phyloP scores from a whole-genome alignment of 2,797 vertebrate species.

The Echiichthys vipera region DNA sequence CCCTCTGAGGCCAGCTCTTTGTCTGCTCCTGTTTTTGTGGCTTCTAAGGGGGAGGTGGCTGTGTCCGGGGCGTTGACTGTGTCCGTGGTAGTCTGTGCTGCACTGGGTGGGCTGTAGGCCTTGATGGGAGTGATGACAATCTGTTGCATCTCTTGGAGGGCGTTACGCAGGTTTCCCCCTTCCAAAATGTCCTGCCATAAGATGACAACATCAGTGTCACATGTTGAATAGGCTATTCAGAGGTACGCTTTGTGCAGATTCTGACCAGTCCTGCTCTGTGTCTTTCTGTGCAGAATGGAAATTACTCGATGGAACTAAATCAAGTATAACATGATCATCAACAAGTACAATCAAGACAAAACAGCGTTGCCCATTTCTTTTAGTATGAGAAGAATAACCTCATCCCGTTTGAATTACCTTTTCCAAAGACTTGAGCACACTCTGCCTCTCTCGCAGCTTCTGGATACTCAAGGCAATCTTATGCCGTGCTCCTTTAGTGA shows the following conservation, averaged over 20 bases:
- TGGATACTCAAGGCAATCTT: slow-evolving; percentile 98
- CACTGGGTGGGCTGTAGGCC: slow-evolving; percentile 84
- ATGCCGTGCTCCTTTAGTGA: slow-evolving; percentile 96
- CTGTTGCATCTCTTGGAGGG: slow-evolving; percentile 94
- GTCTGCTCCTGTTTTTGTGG: slow-evolving; percentile 80
- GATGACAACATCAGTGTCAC: neutral
- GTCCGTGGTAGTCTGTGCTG: slow-evolving; percentile 73
- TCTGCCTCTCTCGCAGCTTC: slow-evolving; percentile 93
- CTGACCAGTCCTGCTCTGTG: neutral
- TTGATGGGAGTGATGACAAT: slow-evolving; percentile 96
- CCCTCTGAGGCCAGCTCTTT: slow-evolving; percentile 85
- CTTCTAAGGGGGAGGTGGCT: slow-evolving; percentile 69
- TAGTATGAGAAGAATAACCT: neutral
- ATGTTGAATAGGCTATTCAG: neutral
- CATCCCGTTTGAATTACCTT: slow-evolving; percentile 85
- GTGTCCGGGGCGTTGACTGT: slow-evolving; percentile 60
- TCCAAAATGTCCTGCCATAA: slow-evolving; percentile 91
- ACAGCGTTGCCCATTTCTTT: neutral
- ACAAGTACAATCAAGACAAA: slow-evolving; percentile 5
- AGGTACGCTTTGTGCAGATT: neutral
- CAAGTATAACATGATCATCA: slow-evolving; percentile 14
- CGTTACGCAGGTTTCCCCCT: slow-evolving; percentile 94
- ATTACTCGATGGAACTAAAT: slow-evolving; percentile 21
- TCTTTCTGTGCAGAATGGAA: slow-evolving; percentile 19
- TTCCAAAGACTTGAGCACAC: slow-evolving; percentile 93